These are phyloP conservation scores for Ficedula albicollis DNA, from an alignment of 2,797 vertebrate species.

Conservation along the genomic window DNA sequence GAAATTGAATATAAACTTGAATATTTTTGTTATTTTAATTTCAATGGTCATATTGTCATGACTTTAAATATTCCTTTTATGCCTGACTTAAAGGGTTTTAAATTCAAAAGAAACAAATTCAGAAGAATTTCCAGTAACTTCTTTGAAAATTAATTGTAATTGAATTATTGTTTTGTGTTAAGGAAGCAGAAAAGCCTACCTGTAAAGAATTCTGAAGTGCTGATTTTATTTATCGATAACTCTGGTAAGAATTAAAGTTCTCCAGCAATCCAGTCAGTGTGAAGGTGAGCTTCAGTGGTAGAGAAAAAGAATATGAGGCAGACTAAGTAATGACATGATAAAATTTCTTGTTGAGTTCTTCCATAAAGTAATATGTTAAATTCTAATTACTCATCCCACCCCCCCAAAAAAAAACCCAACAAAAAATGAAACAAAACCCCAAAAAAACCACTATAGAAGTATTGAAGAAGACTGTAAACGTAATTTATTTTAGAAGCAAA, in stretches of 20 bases:
- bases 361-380: not conserved
- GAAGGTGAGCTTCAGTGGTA: not conserved
- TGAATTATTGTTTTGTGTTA: not conserved
- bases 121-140: not conserved
- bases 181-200: not conserved
- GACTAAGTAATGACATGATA: not conserved
- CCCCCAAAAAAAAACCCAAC: not conserved
- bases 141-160: not conserved
- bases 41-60: not conserved
- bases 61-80: not conserved
- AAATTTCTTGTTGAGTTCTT: not conserved
- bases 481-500: not conserved
- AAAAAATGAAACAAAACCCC: too few relatives aligned
- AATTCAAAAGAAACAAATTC: not conserved
- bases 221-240: not conserved
- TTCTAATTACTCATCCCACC: not conserved
- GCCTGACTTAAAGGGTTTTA: not conserved
- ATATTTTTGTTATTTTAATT: not conserved
- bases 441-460: not conserved
- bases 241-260: not conserved
- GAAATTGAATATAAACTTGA: not conserved
- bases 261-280: not conserved
- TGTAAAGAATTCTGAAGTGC: not conserved
- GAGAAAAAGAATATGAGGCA: not conserved
- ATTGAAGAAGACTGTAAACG: not conserved